Evolutionary conservation across 1,140 invertebrate species (phyloP).

Genomic region (Drosophila busckii): DNA sequence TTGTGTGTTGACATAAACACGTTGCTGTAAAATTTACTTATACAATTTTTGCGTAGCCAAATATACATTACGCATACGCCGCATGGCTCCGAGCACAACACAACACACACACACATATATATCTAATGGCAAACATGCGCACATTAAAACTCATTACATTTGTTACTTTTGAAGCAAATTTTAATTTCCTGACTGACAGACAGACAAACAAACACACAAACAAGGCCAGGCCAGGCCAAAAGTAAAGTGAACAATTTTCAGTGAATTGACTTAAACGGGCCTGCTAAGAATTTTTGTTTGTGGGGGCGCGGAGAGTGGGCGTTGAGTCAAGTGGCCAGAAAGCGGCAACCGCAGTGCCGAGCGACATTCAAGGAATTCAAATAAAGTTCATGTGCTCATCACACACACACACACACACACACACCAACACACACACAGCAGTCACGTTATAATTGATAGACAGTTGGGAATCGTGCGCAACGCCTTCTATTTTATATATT

Average conservation of each 20-base stretch:
- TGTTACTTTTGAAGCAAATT: slow-evolving; percentile 47
- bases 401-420: slow-evolving; percentile 9
- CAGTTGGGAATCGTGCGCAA: slow-evolving; percentile 69
- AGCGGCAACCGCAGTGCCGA: slow-evolving; percentile 51
- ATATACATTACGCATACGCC: slow-evolving; percentile 24
- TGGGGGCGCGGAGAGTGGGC: background rate
- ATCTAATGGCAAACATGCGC: slow-evolving; percentile 10
- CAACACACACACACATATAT: too few relatives aligned
- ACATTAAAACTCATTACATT: slow-evolving; percentile 69
- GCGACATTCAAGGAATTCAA: slow-evolving; percentile 66
- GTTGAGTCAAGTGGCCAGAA: slow-evolving; percentile 17
- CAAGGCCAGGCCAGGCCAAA: background rate
- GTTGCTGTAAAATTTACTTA: slow-evolving; percentile 16
- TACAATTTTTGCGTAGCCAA: slow-evolving; percentile 23
- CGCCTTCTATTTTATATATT: slow-evolving; percentile 29
- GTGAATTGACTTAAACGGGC: slow-evolving; percentile 31
- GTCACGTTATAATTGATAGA: slow-evolving; percentile 76
- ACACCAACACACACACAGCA: slow-evolving; percentile 24
- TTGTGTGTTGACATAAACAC: slow-evolving; percentile 11
- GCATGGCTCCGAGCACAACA: slow-evolving; percentile 13
- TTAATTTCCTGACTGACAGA: slow-evolving; percentile 67
- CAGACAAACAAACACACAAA: slow-evolving; percentile 20
- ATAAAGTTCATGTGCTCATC: slow-evolving; percentile 69
- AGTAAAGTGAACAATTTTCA: slow-evolving; percentile 25
- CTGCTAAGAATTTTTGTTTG: slow-evolving; percentile 12